Base-by-base conservation (phyloP, 2,797 vertebrate species). In the Todus mexicanus region DNA sequence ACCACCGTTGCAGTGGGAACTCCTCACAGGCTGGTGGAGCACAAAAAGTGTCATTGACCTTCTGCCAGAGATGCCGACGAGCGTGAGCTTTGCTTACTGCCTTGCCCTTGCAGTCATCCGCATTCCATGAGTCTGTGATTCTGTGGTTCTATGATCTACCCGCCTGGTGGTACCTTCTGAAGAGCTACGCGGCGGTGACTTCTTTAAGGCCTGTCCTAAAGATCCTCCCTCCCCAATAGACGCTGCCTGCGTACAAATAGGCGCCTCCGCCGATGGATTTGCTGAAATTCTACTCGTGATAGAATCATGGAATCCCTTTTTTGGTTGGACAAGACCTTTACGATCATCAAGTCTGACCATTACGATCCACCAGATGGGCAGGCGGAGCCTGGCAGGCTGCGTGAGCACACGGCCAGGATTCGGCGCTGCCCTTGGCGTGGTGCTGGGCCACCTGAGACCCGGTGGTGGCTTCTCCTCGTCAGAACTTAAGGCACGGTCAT, bases 371-470 rank as follows among this genome's bases (percentile, higher is more conserved):
- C 18, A 7, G 9, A 12, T 1, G 27, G 54, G 65, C 50, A 22
- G 17, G 54, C 3, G 6, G 65, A 42, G 31, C 22, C 17, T 26
- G 50, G 68, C n/a, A 37, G 65, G 47, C 53, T 38, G 12, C 3
- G n/a, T 1, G 2, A 33, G 61, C 1, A 9, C 37, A 4, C 1
- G 12, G 76, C 27, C 60, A 15, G 26, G 51, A 18, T 33, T 63
- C 33, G 11, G 63, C 20, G 2, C 37, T 48, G 61, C 66, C 60
- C 56, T 61, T 1, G 5, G 72, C 9, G 3, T 9, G 60, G 40
- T 2, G 5, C 72, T 63, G 72, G 45, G 61, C 77, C 35, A 4
- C 13, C 38, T 2, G 5, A 33, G 33, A 47, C 56, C 40, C 3
- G 3, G 19, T 0, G 6, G 42, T 57, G 84, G 42, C 45, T 69